These are phyloP conservation scores for Sinocyclocheilus rhinocerous DNA, from an alignment of 2,113 vertebrate genomes.

Conservation along the genomic window DNA sequence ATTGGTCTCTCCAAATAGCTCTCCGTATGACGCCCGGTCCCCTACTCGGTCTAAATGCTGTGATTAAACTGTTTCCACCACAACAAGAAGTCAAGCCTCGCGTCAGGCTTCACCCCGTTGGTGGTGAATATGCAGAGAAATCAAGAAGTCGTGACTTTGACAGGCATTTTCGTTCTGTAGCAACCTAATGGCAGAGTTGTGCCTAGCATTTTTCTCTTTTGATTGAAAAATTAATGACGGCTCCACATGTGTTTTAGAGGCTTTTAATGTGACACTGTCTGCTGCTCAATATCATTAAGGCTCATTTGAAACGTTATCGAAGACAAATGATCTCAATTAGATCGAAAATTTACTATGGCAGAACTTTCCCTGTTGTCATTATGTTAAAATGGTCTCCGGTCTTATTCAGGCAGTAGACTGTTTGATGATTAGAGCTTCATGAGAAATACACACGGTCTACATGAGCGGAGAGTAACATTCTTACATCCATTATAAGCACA, in stretches of 20 bases:
- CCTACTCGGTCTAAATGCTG: conserved; percentile 51
- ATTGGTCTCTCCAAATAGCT: conserved; percentile 60
- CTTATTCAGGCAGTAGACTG: conserved; percentile 31
- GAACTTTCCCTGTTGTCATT: conserved; percentile 49
- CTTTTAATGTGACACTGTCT: conserved; percentile 58
- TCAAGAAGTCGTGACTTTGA: conserved; percentile 55
- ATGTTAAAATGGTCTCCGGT: conserved; percentile 26
- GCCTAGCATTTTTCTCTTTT: conserved; percentile 44
- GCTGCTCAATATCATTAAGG: conserved; percentile 52
- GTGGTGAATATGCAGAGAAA: conserved; percentile 54
- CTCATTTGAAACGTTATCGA: conserved; percentile 52
- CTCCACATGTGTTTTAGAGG: conserved; percentile 52
- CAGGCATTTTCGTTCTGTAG: conserved; percentile 33
- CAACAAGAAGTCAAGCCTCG: conserved; percentile 50
- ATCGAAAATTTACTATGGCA: conserved; percentile 47
- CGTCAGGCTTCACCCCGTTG: conserved; percentile 34
- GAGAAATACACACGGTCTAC: conserved; percentile 34
- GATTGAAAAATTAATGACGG: conserved; percentile 53
- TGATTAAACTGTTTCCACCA: conserved; percentile 57
- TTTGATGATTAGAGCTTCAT: conserved; percentile 25
- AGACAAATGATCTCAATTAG: conserved; percentile 57
- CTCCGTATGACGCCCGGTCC: conserved; percentile 46
- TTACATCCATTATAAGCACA: conserved; percentile 39
- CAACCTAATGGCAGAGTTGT: conserved; percentile 42
- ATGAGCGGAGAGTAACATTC: conserved; percentile 29